A percentile compares a stretch with the other conserved stretches of the same genome.
Conservation (phyloP, 2,113 vertebrate genomes). For the Chelonoidis abingdonii region DNA sequence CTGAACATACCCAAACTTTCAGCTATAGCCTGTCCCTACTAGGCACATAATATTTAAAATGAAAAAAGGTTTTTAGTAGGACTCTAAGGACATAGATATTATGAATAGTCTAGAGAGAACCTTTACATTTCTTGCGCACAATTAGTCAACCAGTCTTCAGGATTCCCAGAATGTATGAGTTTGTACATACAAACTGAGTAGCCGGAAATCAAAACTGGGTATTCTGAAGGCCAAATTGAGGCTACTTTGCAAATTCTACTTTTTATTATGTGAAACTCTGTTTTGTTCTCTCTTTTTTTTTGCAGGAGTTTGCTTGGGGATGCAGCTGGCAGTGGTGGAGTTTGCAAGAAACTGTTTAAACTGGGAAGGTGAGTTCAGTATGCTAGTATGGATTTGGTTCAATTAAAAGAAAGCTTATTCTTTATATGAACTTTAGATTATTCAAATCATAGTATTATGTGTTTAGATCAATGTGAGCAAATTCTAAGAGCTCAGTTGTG, state of each 20-base stretch:
- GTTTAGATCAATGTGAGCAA: neutral
- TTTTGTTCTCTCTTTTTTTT: neutral
- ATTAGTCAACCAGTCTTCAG: neutral
- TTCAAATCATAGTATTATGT: neutral
- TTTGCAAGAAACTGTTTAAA: slow-evolving; percentile 83
- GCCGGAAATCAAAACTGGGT: neutral
- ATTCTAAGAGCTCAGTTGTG: neutral
- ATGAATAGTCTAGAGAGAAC: neutral
- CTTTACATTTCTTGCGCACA: neutral
- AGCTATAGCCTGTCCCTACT: neutral
- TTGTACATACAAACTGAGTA: neutral
- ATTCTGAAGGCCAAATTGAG: neutral
- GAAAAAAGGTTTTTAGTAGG: neutral
- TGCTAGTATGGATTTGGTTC: neutral
- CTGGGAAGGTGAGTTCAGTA: slow-evolving; percentile 77
- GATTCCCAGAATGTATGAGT: neutral
- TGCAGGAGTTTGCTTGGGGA: slow-evolving; percentile 83
- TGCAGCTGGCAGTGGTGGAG: slow-evolving; percentile 85
- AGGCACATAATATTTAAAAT: neutral
- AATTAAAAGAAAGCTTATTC: neutral
- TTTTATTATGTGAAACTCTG: neutral
- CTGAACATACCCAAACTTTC: neutral
- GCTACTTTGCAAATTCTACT: neutral
- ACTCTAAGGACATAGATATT: neutral
- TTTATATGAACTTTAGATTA: neutral